Evolutionary conservation across 92 coral and sea anemone genomes (phyloP).

Genomic region (Parazoanthus swiftii): DNA sequence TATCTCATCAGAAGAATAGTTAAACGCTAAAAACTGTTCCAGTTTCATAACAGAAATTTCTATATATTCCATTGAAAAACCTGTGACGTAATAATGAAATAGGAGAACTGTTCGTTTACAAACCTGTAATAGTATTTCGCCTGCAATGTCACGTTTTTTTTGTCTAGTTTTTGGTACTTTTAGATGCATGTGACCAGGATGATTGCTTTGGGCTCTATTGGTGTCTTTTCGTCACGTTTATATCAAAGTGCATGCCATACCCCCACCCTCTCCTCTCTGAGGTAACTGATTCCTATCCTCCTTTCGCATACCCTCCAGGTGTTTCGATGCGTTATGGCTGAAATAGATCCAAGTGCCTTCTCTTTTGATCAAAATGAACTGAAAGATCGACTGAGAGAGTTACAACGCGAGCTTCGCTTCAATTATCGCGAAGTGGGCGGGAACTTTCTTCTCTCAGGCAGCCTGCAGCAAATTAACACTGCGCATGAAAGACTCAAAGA

Average conservation of each 20-base stretch:
- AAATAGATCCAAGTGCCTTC: slow-evolving; percentile 20
- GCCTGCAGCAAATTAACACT: slow-evolving; percentile 2
- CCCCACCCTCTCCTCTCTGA: background rate
- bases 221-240: too few relatives aligned
- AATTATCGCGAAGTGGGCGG: slow-evolving; percentile 20
- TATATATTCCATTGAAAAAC: too few relatives aligned
- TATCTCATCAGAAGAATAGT: too few relatives aligned
- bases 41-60: too few relatives aligned
- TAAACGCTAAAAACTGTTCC: too few relatives aligned
- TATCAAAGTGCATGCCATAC: background rate
- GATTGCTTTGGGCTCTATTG: too few relatives aligned
- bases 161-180: too few relatives aligned
- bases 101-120: too few relatives aligned
- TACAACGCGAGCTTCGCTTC: background rate
- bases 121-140: too few relatives aligned
- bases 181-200: too few relatives aligned
- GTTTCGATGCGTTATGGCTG: slow-evolving; percentile 44
- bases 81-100: too few relatives aligned
- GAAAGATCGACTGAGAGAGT: background rate
- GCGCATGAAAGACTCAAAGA: slow-evolving; percentile 12
- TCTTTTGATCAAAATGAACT: background rate
- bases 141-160: too few relatives aligned
- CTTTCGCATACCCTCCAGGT: background rate
- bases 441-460: slow-evolving; percentile 29
- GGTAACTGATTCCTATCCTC: background rate